Evolutionary conservation across 2,113 vertebrate species (phyloP).

Genomic region (Ascaphus truei): DNA sequence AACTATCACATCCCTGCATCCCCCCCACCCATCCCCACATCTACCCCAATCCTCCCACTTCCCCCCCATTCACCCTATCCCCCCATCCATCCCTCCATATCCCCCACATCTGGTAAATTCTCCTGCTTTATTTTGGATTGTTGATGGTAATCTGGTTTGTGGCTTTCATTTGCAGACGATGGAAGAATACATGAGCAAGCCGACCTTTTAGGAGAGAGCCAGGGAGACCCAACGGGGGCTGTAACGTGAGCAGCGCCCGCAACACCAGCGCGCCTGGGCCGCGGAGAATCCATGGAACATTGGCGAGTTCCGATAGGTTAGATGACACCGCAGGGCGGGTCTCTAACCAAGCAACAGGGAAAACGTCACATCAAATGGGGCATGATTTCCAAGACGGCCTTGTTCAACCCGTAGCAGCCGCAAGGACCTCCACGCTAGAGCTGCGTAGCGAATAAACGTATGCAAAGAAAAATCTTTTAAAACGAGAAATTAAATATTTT

Average conservation of each 20-base stretch:
- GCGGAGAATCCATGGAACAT: background rate
- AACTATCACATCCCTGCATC: no score
- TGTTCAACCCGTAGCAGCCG: background rate
- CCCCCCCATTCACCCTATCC: no score
- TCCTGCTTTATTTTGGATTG: no score
- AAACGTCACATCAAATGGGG: background rate
- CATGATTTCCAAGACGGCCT: background rate
- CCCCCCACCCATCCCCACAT: no score
- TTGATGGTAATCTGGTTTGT: no score
- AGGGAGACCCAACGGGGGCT: background rate
- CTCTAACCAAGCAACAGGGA: background rate
- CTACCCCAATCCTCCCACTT: no score
- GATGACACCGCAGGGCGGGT: constrained; percentile 9
- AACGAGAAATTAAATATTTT: constrained; percentile 32
- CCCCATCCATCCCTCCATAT: no score
- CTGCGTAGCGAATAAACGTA: background rate
- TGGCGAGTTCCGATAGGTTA: background rate
- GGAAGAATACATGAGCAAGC: constrained; percentile 91
- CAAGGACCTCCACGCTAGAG: background rate
- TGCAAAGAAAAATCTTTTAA: constrained; percentile 7
- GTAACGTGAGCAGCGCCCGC: background rate
- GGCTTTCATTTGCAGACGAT: constrained; percentile 76
- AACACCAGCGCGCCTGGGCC: background rate
- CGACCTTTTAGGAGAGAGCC: constrained; percentile 66
- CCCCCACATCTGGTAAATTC: no score